Conservation (phyloP, 2,113 vertebrate species). For the Podilymbus podiceps region DNA sequence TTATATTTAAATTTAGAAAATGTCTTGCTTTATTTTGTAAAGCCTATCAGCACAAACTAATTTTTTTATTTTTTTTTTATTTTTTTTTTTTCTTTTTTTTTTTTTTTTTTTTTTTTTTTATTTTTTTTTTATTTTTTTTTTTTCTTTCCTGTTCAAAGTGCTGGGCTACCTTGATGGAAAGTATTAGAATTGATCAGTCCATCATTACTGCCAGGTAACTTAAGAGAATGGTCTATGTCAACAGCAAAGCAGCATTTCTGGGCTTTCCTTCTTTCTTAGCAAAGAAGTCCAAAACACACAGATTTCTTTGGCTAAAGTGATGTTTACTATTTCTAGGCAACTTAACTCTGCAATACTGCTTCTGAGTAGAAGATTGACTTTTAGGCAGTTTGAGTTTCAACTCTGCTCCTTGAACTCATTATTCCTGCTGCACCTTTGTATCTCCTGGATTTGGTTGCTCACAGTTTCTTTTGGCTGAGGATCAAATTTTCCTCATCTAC, state of each 20-base stretch:
- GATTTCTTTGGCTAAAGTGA: neutral
- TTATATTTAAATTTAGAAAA: neutral
- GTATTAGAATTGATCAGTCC: fast-evolving
- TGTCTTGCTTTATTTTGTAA: neutral
- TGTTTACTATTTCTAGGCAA: neutral
- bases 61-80: too few relatives aligned
- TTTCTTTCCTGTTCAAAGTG: neutral
- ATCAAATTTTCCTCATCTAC: neutral
- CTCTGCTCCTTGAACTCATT: neutral
- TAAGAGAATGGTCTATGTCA: too few relatives aligned
- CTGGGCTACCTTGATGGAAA: neutral
- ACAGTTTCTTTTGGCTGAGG: neutral
- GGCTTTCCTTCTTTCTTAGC: too few relatives aligned
- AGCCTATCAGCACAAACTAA: neutral
- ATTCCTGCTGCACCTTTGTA: neutral
- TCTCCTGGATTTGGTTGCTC: neutral
- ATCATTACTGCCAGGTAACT: neutral
- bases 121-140: neutral
- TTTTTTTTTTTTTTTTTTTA: neutral
- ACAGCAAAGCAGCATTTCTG: neutral
- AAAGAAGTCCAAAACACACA: neutral
- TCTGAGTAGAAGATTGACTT: neutral
- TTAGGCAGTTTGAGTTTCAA: neutral
- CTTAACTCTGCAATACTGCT: neutral
- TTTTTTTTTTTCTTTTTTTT: neutral